Evolutionary conservation across 2,113 vertebrate species (phyloP).

Genomic region (Trichechus manatus): DNA sequence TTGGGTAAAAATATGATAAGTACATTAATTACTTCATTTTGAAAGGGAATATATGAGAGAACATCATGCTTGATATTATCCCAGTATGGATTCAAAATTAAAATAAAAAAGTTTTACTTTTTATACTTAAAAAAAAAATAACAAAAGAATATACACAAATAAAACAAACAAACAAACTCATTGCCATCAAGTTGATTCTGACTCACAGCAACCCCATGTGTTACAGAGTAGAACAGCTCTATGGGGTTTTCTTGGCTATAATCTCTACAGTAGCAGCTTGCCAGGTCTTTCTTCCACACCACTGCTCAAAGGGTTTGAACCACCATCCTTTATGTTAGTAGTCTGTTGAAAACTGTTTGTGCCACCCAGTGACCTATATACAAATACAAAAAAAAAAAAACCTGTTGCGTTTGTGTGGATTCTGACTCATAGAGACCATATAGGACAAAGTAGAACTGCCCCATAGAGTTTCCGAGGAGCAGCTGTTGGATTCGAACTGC

Average conservation of each 20-base stretch:
- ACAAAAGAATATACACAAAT: not conserved
- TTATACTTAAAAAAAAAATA: conserved; percentile 38
- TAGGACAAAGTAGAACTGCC: too few species aligned
- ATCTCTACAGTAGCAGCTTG: not conserved
- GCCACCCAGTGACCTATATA: not conserved
- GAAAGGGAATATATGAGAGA: not conserved
- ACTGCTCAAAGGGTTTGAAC: not conserved
- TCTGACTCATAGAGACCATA: too few species aligned
- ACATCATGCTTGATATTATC: conserved; percentile 65
- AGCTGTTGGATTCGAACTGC: too few species aligned
- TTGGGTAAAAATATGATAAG: not conserved
- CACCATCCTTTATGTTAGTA: not conserved
- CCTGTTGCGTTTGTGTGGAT: too few species aligned
- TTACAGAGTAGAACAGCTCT: not conserved
- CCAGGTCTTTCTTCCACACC: not conserved
- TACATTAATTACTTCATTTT: conserved; percentile 72
- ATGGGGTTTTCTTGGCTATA: not conserved
- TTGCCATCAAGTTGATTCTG: not conserved
- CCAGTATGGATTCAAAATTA: conserved; percentile 57
- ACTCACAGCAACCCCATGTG: not conserved
- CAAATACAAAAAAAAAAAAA: not conserved
- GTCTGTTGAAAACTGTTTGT: not conserved
- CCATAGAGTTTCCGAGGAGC: too few species aligned
- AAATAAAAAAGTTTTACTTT: conserved; percentile 19
- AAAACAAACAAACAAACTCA: not conserved